phyloP scores from a whole-genome alignment of 2,797 vertebrate species.

The Gastrophryne carolinensis region DNA sequence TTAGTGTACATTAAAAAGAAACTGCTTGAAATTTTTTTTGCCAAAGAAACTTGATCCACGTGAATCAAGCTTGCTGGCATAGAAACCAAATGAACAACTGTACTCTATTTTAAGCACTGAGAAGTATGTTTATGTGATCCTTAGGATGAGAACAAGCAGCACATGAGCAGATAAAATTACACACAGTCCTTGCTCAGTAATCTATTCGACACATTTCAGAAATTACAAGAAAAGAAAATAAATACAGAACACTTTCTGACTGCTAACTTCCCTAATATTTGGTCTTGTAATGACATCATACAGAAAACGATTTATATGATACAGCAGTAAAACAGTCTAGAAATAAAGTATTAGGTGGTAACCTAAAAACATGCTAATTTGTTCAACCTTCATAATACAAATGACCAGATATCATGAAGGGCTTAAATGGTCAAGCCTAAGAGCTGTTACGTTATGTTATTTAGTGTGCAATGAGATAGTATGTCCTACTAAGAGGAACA shows the following conservation, averaged over 20 bases:
- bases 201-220: slow-evolving; percentile 36
- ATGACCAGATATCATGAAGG: neutral
- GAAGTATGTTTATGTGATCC: slow-evolving; percentile 54
- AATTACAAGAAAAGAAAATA: slow-evolving; percentile 7
- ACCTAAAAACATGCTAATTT: neutral
- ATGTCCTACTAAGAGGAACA: slow-evolving; percentile 88
- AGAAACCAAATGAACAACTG: slow-evolving; percentile 58
- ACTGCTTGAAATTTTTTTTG: neutral
- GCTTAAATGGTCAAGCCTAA: neutral
- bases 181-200: slow-evolving; percentile 27
- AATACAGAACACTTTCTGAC: neutral
- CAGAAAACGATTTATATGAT: neutral
- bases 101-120: slow-evolving; percentile 60
- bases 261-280: slow-evolving; percentile 15
- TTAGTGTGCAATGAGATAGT: slow-evolving; percentile 76
- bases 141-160: slow-evolving; percentile 49
- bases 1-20: neutral
- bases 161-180: slow-evolving; percentile 54
- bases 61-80: slow-evolving; percentile 44
- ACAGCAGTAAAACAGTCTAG: neutral
- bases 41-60: slow-evolving; percentile 25
- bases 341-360: neutral
- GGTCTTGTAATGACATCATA: slow-evolving; percentile 20
- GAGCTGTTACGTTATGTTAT: slow-evolving; percentile 54
- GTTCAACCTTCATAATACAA: neutral